Conservation (phyloP, 2,113 vertebrate genomes). For the Dolichotis patagonum region DNA sequence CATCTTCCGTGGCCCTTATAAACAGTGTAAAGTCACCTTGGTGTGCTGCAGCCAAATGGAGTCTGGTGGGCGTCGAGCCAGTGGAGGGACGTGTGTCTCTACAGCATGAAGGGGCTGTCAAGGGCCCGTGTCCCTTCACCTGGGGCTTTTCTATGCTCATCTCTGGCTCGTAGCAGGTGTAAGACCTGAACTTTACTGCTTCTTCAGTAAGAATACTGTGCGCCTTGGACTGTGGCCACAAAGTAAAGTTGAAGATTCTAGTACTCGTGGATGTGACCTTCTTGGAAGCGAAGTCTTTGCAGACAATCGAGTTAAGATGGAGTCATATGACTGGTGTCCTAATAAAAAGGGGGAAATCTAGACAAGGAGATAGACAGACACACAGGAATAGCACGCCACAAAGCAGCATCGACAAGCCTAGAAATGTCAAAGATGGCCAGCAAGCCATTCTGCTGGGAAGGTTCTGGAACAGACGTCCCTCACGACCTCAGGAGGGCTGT, state of each 20-base stretch:
- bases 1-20: constrained; percentile 65
- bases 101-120: background rate
- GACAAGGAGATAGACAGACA: background rate
- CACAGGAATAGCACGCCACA: fast-evolving
- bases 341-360: background rate
- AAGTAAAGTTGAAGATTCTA: background rate
- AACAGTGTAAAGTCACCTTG: constrained; percentile 81
- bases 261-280: background rate
- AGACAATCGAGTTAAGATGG: background rate
- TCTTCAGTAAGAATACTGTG: background rate
- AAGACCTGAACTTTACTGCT: background rate
- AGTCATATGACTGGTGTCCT: background rate
- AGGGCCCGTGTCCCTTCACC: background rate
- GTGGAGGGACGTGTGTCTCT: background rate
- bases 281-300: background rate
- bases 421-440: background rate
- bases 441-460: background rate
- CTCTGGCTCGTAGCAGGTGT: background rate
- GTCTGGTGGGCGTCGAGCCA: background rate
- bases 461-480: background rate
- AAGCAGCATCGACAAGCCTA: background rate
- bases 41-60: constrained; percentile 36
- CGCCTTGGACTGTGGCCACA: background rate
- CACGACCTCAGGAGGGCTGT: background rate
- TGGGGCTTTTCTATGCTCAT: background rate